phyloP scores from a whole-genome alignment of 2,888 invertebrate genomes.

The Drosophila putrida region DNA sequence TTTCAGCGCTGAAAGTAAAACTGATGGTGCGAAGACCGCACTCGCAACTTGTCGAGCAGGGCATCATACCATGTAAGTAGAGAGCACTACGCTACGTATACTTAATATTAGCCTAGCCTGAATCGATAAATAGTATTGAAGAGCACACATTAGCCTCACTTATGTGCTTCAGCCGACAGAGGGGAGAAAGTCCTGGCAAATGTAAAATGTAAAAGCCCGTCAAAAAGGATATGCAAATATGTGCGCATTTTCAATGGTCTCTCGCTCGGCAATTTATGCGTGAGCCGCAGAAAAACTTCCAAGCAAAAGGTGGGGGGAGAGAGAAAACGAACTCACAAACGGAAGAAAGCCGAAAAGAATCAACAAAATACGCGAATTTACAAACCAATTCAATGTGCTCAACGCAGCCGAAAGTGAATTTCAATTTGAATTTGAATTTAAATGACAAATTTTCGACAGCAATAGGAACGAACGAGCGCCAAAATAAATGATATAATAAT shows the following conservation, averaged over 20 bases:
- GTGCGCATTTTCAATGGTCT: conserved; percentile 63
- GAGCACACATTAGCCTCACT: conserved; percentile 69
- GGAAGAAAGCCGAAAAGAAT: conserved; percentile 61
- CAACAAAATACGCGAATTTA: conserved; percentile 78
- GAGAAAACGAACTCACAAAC: conserved; percentile 20
- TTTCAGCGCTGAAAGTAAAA: conserved; percentile 97
- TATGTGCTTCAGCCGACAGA: conserved; percentile 42
- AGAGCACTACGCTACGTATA: conserved; percentile 13
- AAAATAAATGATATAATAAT: conserved; percentile 61
- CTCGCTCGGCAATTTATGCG: conserved; percentile 56
- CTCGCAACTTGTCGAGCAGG: conserved; percentile 98
- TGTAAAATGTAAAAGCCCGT: conserved; percentile 46
- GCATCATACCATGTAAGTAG: conserved; percentile 99
- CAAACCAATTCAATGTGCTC: conserved; percentile 74
- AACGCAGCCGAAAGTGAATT: conserved; percentile 64
- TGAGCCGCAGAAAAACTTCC: conserved; percentile 8
- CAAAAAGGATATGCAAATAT: conserved; percentile 78
- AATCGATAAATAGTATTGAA: conserved; percentile 54
- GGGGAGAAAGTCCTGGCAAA: conserved; percentile 5
- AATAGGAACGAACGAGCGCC: conserved; percentile 9
- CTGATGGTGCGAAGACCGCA: conserved; percentile 97
- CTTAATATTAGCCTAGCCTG: conserved; percentile 32
- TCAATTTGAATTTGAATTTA: conserved; percentile 78
- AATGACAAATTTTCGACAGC: conserved; percentile 71
- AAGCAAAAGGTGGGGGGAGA: neutral